Conservation (phyloP, 2,888 invertebrate genomes). For the Rhogogaster chlorosoma region DNA sequence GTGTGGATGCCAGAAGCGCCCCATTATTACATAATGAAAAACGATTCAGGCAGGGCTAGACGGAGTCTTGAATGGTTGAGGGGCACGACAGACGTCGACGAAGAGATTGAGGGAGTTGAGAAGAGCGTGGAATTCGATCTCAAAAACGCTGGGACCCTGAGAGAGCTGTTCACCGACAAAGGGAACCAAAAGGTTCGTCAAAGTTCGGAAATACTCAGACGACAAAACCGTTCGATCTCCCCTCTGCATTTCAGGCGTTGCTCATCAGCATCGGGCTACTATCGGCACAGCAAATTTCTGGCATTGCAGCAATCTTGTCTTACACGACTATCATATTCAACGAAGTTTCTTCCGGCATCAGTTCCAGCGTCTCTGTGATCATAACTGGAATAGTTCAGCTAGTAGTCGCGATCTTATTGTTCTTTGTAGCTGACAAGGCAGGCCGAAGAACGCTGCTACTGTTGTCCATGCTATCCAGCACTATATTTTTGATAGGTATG, state of each 20-base stretch:
- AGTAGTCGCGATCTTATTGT: neutral
- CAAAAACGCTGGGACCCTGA: conserved; percentile 62
- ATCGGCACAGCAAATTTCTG: conserved; percentile 56
- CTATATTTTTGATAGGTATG: conserved; percentile 20
- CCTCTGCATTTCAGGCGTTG: neutral
- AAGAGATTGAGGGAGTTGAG: conserved; percentile 65
- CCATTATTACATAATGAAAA: conserved; percentile 57
- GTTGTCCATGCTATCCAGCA: conserved; percentile 63
- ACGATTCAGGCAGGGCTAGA: conserved; percentile 61
- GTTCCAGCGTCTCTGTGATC: neutral
- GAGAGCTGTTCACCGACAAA: conserved; percentile 46
- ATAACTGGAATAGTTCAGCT: conserved; percentile 45
- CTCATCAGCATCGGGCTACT: conserved; percentile 50
- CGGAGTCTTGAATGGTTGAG: conserved; percentile 64
- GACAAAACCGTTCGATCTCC: neutral
- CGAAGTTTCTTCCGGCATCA: neutral
- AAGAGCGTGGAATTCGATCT: conserved; percentile 69
- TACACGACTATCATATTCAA: conserved; percentile 46
- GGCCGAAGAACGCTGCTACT: conserved; percentile 57
- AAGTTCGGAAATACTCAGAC: neutral
- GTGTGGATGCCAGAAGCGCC: conserved; percentile 54
- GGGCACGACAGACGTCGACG: conserved; percentile 62
- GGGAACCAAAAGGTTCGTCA: conserved; percentile 48
- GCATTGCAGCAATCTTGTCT: conserved; percentile 40
- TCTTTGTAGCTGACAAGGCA: conserved; percentile 50